Evolutionary conservation across 2,888 invertebrate species (phyloP), one percentile per base, ranked within the genome.

Genomic region (Acleris cristana): DNA sequence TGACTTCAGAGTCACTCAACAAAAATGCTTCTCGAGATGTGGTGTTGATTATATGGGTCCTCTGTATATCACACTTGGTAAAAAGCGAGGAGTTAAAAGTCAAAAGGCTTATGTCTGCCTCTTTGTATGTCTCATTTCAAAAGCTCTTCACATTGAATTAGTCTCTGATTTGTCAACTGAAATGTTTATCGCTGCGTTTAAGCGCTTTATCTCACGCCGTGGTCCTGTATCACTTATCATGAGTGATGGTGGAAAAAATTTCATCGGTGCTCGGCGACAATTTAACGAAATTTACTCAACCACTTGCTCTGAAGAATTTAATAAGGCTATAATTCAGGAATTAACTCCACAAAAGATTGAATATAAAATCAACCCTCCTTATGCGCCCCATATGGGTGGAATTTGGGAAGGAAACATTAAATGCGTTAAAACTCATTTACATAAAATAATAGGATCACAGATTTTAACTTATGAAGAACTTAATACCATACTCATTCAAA

Each of bases 361-460:
- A 34, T 48, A 52, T 14, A 16, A 45, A 52, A 21, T 66, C 34
- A 52, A 44, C 19, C 57, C 30, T 18, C 51, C 40, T 12, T 51
- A n/a, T 34, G 30, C 26, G 2, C 26, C 26, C 7, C 53, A 54
- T 34, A 34, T 60, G 26, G 60, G 51, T 3, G 60, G 52, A 19
- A 18, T 60, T 14, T 52, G 51, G 30, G 60, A 60, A 60, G 48
- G 51, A 2, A 52, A 52, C 4, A 16, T 60, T 19, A 60, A 60
- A 34, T 60, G 18, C n/a, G 51, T 60, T 51, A 60, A 60, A 19
- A 40, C 34, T 16, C 51, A 59, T 49, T 49, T 59, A n/a, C 8
- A 59, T 18, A 48, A 51, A 51, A 19, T 21, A n/a, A 51, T 60
- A 8, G 60, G 60, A 10, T 30, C 48, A 6, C 62, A 62, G 19